These are phyloP conservation scores for Brachionus manjavacas DNA, from an alignment of 1,140 invertebrate genomes.

Conservation along the genomic window DNA sequence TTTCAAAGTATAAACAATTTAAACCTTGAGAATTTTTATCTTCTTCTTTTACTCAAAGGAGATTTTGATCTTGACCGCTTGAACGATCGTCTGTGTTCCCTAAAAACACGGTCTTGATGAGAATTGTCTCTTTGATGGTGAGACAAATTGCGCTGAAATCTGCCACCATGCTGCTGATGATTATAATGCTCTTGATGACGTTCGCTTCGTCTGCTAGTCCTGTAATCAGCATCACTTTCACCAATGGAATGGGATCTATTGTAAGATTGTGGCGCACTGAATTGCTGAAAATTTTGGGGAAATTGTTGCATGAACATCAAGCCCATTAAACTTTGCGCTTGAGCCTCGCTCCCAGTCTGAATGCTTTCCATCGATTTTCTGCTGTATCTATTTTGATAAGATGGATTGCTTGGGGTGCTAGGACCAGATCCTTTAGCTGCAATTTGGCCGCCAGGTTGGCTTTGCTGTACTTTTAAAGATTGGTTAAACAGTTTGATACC, in stretches of 20 bases:
- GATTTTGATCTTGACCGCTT: constrained; percentile 11
- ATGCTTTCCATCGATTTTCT: background rate
- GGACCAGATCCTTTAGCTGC: background rate
- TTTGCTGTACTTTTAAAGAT: constrained; percentile 27
- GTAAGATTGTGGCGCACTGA: background rate
- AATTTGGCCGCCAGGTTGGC: background rate
- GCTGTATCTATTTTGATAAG: background rate
- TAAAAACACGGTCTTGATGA: background rate
- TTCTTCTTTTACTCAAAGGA: constrained; percentile 5
- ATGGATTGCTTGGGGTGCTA: background rate
- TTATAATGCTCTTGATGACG: background rate
- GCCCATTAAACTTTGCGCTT: background rate
- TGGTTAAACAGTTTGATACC: constrained; percentile 27
- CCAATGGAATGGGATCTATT: background rate
- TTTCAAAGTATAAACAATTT: background rate
- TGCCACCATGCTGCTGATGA: background rate
- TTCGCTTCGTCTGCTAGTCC: background rate
- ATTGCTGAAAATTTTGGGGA: background rate
- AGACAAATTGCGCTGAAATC: background rate
- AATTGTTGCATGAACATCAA: background rate
- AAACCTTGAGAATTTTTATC: background rate
- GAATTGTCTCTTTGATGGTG: background rate
- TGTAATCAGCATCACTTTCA: background rate
- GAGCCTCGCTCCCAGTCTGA: background rate
- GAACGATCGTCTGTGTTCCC: background rate